These are phyloP conservation scores for Tillus elongatus DNA, from an alignment of 2,888 invertebrate genomes.

Conservation along the genomic window DNA sequence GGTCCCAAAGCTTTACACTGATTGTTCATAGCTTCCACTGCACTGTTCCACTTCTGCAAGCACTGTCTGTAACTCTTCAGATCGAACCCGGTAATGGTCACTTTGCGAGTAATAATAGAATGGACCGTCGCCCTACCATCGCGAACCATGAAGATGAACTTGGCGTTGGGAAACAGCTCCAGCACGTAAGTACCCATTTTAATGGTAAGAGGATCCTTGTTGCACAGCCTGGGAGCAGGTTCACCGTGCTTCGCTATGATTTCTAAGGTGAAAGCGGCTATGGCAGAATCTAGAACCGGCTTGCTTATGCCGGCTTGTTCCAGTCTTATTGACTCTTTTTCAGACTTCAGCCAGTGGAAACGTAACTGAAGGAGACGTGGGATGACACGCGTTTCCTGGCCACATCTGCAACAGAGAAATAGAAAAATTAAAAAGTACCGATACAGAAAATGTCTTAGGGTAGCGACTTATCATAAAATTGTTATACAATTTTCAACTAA, in stretches of 20 bases:
- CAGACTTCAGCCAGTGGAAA: conserved; percentile 90
- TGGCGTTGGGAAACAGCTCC: conserved; percentile 93
- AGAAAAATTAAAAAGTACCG: conserved; percentile 8
- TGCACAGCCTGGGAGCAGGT: conserved; percentile 89
- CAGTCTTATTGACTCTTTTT: conserved; percentile 81
- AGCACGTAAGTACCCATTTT: conserved; percentile 94
- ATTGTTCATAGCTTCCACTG: conserved; percentile 87
- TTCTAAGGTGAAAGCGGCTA: conserved; percentile 93
- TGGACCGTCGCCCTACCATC: conserved; percentile 98
- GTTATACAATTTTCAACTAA: too few relatives aligned
- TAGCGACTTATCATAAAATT: too few relatives aligned
- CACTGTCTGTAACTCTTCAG: conserved; percentile 88
- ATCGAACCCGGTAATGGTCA: conserved; percentile 68
- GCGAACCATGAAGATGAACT: conserved; percentile 96
- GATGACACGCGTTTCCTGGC: conserved; percentile 94
- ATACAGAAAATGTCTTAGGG: too few relatives aligned
- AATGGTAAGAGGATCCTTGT: conserved; percentile 97
- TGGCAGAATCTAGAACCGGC: conserved; percentile 85
- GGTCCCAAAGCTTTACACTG: conserved; percentile 80
- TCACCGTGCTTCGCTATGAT: conserved; percentile 95
- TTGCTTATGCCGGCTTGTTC: conserved; percentile 91
- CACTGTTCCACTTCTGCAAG: conserved; percentile 93
- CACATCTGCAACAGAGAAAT: conserved; percentile 56
- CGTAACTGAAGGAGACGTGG: conserved; percentile 92
- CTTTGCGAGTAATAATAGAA: conserved; percentile 91